A percentile compares a stretch with the other conserved stretches of the same genome.
phyloP scores from a whole-genome alignment of 2,113 vertebrate genomes.

The Himantopus leucocephalus region DNA sequence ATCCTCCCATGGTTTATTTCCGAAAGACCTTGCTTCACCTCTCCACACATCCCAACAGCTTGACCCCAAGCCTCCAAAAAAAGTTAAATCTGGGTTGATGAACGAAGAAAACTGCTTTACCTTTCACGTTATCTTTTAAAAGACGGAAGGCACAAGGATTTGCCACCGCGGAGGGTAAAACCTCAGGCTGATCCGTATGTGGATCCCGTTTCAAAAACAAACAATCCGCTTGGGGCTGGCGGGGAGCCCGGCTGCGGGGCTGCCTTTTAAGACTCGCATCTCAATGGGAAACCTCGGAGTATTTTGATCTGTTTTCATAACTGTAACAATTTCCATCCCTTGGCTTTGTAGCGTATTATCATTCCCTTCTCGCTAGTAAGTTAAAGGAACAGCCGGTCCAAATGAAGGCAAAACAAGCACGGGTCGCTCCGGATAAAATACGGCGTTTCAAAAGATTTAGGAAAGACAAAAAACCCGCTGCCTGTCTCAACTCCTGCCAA shows the following conservation, averaged over 20 bases:
- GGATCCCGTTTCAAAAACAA: conserved; percentile 47
- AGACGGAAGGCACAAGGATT: neutral
- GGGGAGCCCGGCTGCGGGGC: neutral
- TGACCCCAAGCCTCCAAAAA: neutral
- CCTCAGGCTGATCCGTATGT: neutral
- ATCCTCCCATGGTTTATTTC: neutral
- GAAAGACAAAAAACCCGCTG: neutral
- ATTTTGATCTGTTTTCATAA: conserved; percentile 48
- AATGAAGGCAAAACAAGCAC: conserved; percentile 13
- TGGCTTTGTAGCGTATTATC: neutral
- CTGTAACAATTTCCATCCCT: conserved; percentile 34
- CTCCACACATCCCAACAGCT: neutral
- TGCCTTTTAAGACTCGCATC: neutral
- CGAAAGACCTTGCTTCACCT: neutral
- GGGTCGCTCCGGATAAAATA: neutral
- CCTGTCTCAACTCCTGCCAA: conserved; percentile 35
- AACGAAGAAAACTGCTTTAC: neutral
- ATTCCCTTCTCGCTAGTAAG: neutral
- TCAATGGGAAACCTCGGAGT: neutral
- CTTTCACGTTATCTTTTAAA: neutral
- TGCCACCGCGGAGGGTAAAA: neutral
- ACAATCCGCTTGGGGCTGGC: conserved; percentile 26
- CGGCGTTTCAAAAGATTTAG: neutral
- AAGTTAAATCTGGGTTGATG: neutral
- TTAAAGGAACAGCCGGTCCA: conserved; percentile 1